Conservation (phyloP, 2,888 invertebrate genomes). For the Amblyjoppa proteus region DNA sequence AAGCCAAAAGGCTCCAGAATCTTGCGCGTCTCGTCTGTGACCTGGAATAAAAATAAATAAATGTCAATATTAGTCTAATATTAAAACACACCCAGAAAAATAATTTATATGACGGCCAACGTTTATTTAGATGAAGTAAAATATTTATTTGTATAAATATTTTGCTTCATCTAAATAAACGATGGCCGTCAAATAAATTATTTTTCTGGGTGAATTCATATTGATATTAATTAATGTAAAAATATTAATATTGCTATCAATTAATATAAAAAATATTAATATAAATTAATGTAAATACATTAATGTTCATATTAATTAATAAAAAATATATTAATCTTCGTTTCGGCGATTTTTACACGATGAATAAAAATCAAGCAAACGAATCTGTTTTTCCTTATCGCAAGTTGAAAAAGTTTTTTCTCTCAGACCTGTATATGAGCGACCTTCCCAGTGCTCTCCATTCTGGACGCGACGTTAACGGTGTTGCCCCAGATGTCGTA, state of each 20-base stretch:
- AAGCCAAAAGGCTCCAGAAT: conserved; percentile 96
- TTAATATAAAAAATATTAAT: too few species aligned
- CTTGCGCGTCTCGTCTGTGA: conserved; percentile 96
- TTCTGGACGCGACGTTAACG: conserved; percentile 98
- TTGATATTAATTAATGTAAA: too few species aligned
- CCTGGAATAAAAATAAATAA: conserved; percentile 86
- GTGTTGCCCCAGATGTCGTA: conserved; percentile 99
- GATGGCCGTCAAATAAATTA: too few species aligned
- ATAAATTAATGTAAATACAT: too few species aligned
- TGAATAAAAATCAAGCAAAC: not conserved
- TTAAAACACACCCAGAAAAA: too few species aligned
- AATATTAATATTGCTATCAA: too few species aligned
- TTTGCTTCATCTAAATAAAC: too few species aligned
- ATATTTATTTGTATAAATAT: too few species aligned
- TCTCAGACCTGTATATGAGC: conserved; percentile 94
- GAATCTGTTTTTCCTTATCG: not conserved
- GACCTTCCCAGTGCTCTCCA: conserved; percentile 99
- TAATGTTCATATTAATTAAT: too few species aligned
- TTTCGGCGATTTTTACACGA: not conserved
- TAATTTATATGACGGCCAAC: too few species aligned
- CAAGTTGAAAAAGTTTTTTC: not conserved
- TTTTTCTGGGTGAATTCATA: too few species aligned
- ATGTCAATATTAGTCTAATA: not conserved
- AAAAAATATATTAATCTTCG: not conserved
- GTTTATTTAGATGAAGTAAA: too few species aligned